phyloP scores from a whole-genome alignment of 1,140 invertebrate species.

The Aphis gossypii region DNA sequence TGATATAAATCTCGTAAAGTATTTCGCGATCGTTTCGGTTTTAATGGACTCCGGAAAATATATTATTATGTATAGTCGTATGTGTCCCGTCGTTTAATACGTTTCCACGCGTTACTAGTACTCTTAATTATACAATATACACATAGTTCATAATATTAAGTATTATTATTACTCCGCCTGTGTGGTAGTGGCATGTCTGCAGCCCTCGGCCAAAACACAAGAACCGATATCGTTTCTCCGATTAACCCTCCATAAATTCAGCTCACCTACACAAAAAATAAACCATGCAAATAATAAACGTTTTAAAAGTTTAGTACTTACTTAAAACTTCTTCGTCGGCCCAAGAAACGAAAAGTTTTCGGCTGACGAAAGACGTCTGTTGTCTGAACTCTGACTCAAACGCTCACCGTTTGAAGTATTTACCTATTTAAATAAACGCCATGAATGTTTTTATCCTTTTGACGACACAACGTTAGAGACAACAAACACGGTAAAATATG shows the following conservation, averaged over 20 bases:
- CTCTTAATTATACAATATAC: not conserved
- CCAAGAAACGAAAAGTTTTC: not conserved
- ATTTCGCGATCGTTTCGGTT: constrained; percentile 17
- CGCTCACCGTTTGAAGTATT: too few species aligned
- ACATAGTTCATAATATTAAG: not conserved
- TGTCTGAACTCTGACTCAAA: not conserved
- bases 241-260: not conserved
- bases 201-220: not conserved
- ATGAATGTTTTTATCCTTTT: not conserved
- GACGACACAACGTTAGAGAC: too few species aligned
- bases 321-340: not conserved
- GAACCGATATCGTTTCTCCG: not conserved
- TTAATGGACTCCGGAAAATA: constrained; percentile 15
- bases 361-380: not conserved
- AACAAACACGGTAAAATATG: not conserved
- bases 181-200: not conserved
- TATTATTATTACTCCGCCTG: not conserved
- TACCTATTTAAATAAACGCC: not conserved
- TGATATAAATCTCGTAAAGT: constrained; percentile 20
- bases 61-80: not conserved
- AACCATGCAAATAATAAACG: not conserved
- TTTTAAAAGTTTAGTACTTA: not conserved
- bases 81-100: constrained; percentile 17
- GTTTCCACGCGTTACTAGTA: not conserved
- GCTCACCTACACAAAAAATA: not conserved